Base-by-base conservation (phyloP, 2,113 vertebrate species). In the Mesitornis unicolor region DNA sequence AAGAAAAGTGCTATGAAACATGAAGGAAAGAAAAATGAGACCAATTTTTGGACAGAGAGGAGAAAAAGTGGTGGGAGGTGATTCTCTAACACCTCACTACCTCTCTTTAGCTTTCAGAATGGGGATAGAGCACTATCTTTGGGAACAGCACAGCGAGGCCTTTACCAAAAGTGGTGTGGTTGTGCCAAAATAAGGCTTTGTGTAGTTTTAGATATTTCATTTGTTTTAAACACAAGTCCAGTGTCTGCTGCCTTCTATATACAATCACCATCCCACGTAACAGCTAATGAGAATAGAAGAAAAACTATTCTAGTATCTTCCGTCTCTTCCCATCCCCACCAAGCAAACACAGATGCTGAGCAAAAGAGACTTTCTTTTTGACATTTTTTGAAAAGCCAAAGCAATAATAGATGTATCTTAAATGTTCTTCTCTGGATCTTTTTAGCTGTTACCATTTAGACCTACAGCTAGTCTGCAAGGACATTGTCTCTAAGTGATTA, bases 401-500 rank as follows among this genome's bases (percentile, higher is more conserved):
- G 70, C 50, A 71, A 53, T 91, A 80, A 94, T 79, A 91, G 51
- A 87, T 79, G 68, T 80, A 73, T 67, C 92, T 90, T 88, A 81
- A 73, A 86, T 93, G 42, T 81, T 93, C 88, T 95, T 92, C 77
- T 89, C 88, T 79, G 43, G 6, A 17, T 92, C 86, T 89, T 94
- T 92, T 89, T 64, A 83, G 79, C 50, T 92, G 54, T 82, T 95
- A 73, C 73, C 85, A 93, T 95, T 95, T 95, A 96, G 78, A 86
- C 79, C 94, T 93, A 82, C 59, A 88, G 94, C 68, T 78, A 91
- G 61, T 38, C 90, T 92, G 75, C 65, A 95, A 90, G 90, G 90
- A 91, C 77, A 90, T 60, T 82, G 87, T 86, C 57, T 95, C 90
- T 33, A 93, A 94, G 87, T 96, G 95, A 96, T 96, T 96, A 94